Evolutionary conservation across 1,140 invertebrate genomes (phyloP).

Genomic region (Hormaphis cornu): DNA sequence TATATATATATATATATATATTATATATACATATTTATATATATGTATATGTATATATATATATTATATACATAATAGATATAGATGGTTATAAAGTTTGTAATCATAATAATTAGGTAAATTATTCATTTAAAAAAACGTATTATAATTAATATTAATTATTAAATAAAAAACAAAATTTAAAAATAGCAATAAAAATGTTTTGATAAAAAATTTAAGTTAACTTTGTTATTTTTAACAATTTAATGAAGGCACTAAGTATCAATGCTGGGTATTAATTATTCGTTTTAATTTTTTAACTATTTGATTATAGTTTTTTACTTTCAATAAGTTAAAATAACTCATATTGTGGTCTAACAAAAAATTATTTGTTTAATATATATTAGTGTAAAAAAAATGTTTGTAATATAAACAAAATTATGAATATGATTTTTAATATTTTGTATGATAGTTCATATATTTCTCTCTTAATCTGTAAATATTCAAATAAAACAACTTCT

Average conservation of each 20-base stretch:
- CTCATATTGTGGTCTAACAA: not conserved
- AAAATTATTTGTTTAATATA: not conserved
- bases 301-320: too few relatives aligned
- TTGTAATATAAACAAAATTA: not conserved
- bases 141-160: not conserved
- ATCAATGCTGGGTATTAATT: not conserved
- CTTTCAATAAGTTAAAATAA: too few relatives aligned
- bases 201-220: not conserved
- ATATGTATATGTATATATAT: too few relatives aligned
- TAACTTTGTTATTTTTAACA: not conserved
- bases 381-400: not conserved
- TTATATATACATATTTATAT: too few relatives aligned
- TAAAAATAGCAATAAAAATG: not conserved
- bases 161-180: not conserved
- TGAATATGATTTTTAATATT: not conserved
- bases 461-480: not conserved
- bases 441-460: too few relatives aligned
- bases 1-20: not conserved
- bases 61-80: not conserved
- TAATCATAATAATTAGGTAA: not conserved
- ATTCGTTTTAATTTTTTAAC: not conserved
- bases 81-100: not conserved
- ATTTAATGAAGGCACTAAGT: not conserved
- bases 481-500: not conserved
- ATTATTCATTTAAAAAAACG: constrained; percentile 4